These are phyloP conservation scores for Leptodactylus fallax DNA, from an alignment of 2,797 vertebrate genomes.

Conservation along the genomic window DNA sequence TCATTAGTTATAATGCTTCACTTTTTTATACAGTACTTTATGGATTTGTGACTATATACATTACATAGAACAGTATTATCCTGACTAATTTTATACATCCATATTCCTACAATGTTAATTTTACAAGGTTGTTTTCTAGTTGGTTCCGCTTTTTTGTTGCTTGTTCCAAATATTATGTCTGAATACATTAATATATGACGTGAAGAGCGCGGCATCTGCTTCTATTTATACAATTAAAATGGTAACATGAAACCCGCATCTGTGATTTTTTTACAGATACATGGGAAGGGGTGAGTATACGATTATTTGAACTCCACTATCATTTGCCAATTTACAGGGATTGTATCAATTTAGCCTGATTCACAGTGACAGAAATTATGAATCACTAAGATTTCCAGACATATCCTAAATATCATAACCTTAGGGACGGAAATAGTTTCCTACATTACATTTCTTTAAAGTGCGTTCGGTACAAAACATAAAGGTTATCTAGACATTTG, in stretches of 20 bases:
- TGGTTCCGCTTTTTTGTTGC: not conserved
- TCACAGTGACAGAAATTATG: not conserved
- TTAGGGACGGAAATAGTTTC: not conserved
- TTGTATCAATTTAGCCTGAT: not conserved
- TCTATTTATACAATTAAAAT: slow-evolving; percentile 5
- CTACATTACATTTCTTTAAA: not conserved
- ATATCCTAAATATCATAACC: not conserved
- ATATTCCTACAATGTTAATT: not conserved
- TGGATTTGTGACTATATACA: not conserved
- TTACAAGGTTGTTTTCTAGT: not conserved
- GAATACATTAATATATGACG: not conserved
- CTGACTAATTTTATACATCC: not conserved
- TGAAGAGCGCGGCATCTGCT: not conserved
- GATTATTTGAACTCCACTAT: not conserved
- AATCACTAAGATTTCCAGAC: not conserved
- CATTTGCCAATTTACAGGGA: not conserved
- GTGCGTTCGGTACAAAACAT: not conserved
- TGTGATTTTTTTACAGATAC: slow-evolving; percentile 6
- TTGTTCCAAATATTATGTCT: not conserved
- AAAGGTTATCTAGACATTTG: not conserved
- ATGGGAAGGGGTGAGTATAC: not conserved
- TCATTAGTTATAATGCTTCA: not conserved
- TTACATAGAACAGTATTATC: not conserved
- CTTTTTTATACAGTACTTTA: not conserved
- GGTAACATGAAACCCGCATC: not conserved